phyloP scores from a whole-genome alignment of 2,797 vertebrate species.

The Furcifer pardalis region DNA sequence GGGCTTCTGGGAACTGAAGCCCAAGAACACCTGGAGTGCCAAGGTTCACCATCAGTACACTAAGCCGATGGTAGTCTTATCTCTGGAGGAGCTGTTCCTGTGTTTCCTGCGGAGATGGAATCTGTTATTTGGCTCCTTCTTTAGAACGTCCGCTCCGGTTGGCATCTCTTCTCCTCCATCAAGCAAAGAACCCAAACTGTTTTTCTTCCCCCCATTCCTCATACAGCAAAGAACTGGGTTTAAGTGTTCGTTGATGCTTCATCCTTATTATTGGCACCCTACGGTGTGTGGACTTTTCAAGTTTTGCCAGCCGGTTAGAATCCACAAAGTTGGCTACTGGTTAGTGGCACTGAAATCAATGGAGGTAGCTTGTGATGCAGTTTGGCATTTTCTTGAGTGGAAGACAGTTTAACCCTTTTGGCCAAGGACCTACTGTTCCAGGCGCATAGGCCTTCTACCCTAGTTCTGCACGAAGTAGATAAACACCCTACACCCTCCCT shows the following conservation, averaged over 20 bases:
- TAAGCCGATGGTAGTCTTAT: conserved; percentile 46
- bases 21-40: no score
- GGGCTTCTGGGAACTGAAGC: no score
- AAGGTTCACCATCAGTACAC: no score
- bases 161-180: conserved; percentile 42
- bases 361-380: neutral
- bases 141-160: conserved; percentile 27
- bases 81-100: conserved; percentile 60
- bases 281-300: neutral
- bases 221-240: conserved; percentile 27
- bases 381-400: neutral
- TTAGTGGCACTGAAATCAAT: conserved; percentile 7
- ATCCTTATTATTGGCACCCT: conserved; percentile 26
- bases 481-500: neutral
- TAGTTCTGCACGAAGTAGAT: neutral
- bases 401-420: neutral
- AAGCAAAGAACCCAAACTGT: neutral
- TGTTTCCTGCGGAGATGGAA: conserved; percentile 53
- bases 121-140: conserved; percentile 42
- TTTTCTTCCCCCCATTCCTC: neutral
- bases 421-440: no score
- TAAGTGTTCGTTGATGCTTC: conserved; percentile 26
- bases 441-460: neutral
- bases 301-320: conserved; percentile 27
- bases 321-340: neutral